Evolutionary conservation across 2,113 vertebrate genomes (phyloP).

Genomic region (Asarcornis scutulata): DNA sequence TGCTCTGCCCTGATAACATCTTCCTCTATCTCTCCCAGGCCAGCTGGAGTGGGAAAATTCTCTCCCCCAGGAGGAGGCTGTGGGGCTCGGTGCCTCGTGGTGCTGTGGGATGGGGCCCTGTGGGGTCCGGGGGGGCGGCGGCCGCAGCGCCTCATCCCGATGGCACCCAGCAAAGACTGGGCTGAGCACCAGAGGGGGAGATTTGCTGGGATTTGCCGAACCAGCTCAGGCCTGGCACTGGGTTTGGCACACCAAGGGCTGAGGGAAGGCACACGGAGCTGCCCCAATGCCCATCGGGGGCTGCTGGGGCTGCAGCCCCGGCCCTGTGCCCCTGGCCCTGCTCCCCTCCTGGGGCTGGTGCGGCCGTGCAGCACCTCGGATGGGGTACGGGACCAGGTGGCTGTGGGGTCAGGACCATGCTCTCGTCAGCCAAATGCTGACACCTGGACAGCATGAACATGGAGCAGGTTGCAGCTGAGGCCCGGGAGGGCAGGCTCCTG

Average conservation of each 20-base stretch:
- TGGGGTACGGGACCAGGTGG: neutral
- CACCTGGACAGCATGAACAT: fast-evolving
- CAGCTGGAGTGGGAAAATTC: neutral
- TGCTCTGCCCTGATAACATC: slow-evolving; percentile 27
- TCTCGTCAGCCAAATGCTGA: fast-evolving
- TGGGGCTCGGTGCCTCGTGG: neutral
- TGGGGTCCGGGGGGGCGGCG: fast-evolving
- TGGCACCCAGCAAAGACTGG: neutral
- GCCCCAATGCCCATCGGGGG: too few species aligned
- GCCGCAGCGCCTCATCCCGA: neutral
- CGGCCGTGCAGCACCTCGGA: fast-evolving
- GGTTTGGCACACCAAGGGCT: neutral
- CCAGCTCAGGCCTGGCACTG: fast-evolving
- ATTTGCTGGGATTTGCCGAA: neutral
- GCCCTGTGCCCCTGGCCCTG: neutral
- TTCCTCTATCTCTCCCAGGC: neutral
- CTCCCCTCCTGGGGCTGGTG: neutral
- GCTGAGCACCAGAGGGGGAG: fast-evolving
- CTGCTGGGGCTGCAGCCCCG: neutral
- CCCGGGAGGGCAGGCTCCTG: neutral
- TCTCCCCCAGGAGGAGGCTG: neutral
- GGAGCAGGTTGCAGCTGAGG: neutral
- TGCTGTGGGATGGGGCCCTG: neutral
- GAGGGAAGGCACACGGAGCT: neutral
- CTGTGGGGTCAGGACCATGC: fast-evolving